Conservation (phyloP, 2,797 vertebrate species). For the Xyrichtys novacula region DNA sequence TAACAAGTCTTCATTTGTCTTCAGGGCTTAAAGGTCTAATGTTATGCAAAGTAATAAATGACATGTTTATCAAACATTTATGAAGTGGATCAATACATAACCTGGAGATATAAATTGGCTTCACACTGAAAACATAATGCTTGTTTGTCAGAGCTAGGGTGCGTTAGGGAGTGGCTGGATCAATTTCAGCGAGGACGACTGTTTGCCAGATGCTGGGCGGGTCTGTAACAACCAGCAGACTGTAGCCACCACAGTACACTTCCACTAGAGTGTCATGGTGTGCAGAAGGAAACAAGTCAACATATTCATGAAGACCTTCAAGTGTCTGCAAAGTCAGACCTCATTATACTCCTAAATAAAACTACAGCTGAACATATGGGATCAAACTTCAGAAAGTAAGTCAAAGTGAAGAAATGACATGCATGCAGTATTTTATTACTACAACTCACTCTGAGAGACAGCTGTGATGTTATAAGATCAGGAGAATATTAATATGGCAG, state of each 20-base stretch:
- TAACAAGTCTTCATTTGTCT: neutral
- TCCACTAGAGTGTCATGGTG: conserved; percentile 18
- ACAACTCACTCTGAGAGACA: neutral
- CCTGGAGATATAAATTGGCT: conserved; percentile 2
- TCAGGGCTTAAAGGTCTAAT: neutral
- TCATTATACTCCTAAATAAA: neutral
- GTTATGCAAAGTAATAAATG: neutral
- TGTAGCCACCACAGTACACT: conserved; percentile 36
- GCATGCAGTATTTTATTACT: neutral
- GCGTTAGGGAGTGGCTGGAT: conserved; percentile 61
- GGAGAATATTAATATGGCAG: neutral
- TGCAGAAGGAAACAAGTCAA: conserved; percentile 30
- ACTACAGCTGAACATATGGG: neutral
- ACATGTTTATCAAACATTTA: neutral
- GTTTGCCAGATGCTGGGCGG: conserved; percentile 72
- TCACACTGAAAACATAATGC: conserved; percentile 19
- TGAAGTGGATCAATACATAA: conserved; percentile 7
- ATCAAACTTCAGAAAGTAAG: neutral
- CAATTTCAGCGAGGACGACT: conserved; percentile 33
- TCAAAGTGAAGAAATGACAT: conserved; percentile 11
- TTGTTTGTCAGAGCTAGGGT: conserved; percentile 44
- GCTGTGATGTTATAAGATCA: conserved; percentile 6
- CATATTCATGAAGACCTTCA: conserved; percentile 3
- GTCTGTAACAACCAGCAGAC: conserved; percentile 54
- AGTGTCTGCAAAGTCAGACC: conserved; percentile 1